These are phyloP conservation scores for Acromyrmex charruanus DNA, from an alignment of 1,140 invertebrate genomes.

Conservation along the genomic window DNA sequence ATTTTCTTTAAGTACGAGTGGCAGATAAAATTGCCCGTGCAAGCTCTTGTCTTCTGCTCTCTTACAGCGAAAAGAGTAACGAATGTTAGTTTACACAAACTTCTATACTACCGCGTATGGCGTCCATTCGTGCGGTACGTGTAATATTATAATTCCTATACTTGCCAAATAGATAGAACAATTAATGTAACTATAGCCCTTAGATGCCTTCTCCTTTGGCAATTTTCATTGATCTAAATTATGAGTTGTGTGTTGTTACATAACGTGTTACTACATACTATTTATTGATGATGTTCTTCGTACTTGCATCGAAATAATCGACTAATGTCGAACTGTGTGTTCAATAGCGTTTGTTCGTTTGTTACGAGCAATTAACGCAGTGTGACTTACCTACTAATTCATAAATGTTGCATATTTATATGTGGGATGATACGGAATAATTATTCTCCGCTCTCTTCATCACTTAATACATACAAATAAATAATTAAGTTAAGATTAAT, in stretches of 20 bases:
- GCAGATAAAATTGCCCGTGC: not conserved
- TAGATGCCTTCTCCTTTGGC: slow-evolving; percentile 51
- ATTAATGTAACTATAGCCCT: slow-evolving; percentile 68
- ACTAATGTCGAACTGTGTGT: slow-evolving; percentile 36
- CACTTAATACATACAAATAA: not conserved
- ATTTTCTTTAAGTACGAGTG: not conserved
- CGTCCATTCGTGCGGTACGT: slow-evolving; percentile 13
- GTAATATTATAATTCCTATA: slow-evolving; percentile 75
- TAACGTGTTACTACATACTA: slow-evolving; percentile 59
- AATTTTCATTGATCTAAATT: slow-evolving; percentile 48
- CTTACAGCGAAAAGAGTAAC: slow-evolving; percentile 42
- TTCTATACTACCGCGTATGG: slow-evolving; percentile 29
- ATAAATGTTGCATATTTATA: slow-evolving; percentile 35
- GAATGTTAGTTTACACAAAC: slow-evolving; percentile 21
- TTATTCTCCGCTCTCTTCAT: slow-evolving; percentile 11
- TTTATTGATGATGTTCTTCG: slow-evolving; percentile 37
- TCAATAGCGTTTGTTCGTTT: slow-evolving; percentile 20
- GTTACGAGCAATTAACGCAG: slow-evolving; percentile 20
- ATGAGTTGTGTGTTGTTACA: slow-evolving; percentile 12
- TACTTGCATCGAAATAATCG: slow-evolving; percentile 29
- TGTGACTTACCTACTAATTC: slow-evolving; percentile 58
- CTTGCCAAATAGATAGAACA: slow-evolving; percentile 79
- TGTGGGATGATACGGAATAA: not conserved
- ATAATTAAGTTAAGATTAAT: slow-evolving; percentile 10
- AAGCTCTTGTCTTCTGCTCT: slow-evolving; percentile 3